Base-by-base conservation (phyloP, 2,113 vertebrate species). In the Puntigrus tetrazona region DNA sequence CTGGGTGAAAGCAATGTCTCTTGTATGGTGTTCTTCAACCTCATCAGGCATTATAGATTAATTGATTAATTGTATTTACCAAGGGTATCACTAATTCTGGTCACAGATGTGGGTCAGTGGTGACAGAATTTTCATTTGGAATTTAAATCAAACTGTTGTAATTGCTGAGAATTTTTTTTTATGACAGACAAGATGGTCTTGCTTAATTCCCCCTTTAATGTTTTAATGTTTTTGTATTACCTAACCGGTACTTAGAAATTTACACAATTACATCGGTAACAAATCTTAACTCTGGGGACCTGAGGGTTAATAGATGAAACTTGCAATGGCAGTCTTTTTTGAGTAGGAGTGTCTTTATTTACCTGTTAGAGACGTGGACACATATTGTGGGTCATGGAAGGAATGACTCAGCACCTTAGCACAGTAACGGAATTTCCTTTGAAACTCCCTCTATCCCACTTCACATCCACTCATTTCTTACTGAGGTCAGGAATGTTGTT, bases 391-490 rank as follows among this genome's bases (percentile, higher is more conserved):
- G 74, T 45, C 55, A 73, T 45, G 43, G 57, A 87, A 69, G 59
- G 9, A 86, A 80, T 88, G 85, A 85, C 81, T 88, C 85, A 78
- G 79, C 85, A 85, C 36, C 27, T 82, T 63, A 77, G 55, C 29
- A 80, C 34, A 36, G 41, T 82, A 73, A 87, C 78, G 73, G 76
- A 84, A 43, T 87, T 79, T 86, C 81, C 84, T 72, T 59, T 11
- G 29, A 85, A 83, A 80, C 72, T 61, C 61, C 45, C 72, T 63
- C 16, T 7, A 63, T 80, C 78, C 27, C 10, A 80, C 25, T 45
- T 36, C 13, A 67, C 27, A 47, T 67, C 76, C 81, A 81, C 69
- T n/a, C 77, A 45, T 69, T 78, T 63, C 86, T 86, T 81, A 90
- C 78, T 89, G 83, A 27, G 25, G 41, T 69, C 34, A 83, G 38